Percentiles rank a stretch among this genome's conserved stretches.
phyloP scores from a whole-genome alignment of 2,888 invertebrate species.

The Hypolimnas misippus region DNA sequence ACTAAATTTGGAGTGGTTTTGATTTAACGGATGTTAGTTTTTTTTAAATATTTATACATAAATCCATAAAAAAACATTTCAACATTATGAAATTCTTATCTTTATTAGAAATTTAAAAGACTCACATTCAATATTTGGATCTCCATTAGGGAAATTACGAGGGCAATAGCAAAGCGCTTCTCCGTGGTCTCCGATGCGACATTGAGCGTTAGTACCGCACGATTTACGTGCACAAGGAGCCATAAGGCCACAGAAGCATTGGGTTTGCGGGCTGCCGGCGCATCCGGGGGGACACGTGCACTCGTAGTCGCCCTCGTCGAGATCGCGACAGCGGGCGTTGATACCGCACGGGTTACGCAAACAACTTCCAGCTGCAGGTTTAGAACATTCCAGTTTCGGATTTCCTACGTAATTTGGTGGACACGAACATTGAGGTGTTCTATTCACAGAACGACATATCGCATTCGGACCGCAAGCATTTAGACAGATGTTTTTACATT shows the following conservation, averaged over 20 bases:
- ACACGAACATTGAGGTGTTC: conserved; percentile 92
- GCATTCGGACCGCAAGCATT: conserved; percentile 93
- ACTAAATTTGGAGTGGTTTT: too few relatives aligned
- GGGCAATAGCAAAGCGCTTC: conserved; percentile 94
- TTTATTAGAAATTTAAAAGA: conserved; percentile 48
- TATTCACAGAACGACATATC: conserved; percentile 91
- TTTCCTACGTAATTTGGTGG: conserved; percentile 92
- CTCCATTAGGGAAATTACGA: conserved; percentile 90
- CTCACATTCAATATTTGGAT: conserved; percentile 94
- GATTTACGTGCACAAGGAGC: conserved; percentile 91
- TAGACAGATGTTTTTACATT: conserved; percentile 92
- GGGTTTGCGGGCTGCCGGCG: conserved; percentile 91
- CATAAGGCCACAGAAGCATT: conserved; percentile 90
- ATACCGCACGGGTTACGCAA: conserved; percentile 92
- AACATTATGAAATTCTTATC: too few relatives aligned
- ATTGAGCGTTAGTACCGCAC: conserved; percentile 93
- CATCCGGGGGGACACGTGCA: conserved; percentile 92
- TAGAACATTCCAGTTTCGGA: conserved; percentile 89
- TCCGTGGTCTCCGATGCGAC: conserved; percentile 87
- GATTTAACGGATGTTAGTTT: too few relatives aligned
- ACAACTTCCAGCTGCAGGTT: conserved; percentile 89
- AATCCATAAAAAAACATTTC: too few relatives aligned
- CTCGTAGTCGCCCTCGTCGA: conserved; percentile 89
- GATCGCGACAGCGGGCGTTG: conserved; percentile 92
- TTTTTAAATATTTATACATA: too few relatives aligned